Evolutionary conservation across 2,888 invertebrate species (phyloP).

Genomic region (Petrophora chlorosata): DNA sequence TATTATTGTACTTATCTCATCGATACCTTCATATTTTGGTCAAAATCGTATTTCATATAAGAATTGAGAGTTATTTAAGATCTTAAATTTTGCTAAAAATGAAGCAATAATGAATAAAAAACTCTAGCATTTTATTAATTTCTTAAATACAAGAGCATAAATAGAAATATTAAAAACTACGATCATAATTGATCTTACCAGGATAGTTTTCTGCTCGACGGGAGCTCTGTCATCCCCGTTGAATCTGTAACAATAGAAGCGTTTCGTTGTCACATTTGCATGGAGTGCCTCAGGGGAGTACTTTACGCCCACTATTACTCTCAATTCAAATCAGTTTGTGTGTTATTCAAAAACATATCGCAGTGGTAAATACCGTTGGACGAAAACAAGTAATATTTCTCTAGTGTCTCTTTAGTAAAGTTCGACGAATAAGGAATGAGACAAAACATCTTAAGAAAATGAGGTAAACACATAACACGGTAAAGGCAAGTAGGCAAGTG

Average conservation of each 20-base stretch:
- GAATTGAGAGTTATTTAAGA: no score
- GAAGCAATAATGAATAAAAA: no score
- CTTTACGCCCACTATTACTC: constrained; percentile 29
- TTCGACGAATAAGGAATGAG: constrained; percentile 7
- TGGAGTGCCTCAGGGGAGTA: constrained; percentile 29
- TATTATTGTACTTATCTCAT: no score
- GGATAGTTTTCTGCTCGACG: constrained; percentile 45
- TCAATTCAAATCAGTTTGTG: constrained; percentile 23
- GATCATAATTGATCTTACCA: constrained; percentile 62
- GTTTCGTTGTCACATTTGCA: constrained; percentile 20
- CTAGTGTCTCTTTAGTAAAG: constrained; percentile 7
- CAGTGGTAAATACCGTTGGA: constrained; percentile 8
- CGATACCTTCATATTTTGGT: no score
- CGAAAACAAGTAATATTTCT: constrained; percentile 18
- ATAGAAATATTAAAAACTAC: neutral
- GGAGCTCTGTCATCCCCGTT: constrained; percentile 62
- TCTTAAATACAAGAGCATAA: neutral
- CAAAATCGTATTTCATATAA: no score
- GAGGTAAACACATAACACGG: constrained; percentile 11
- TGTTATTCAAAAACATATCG: constrained; percentile 15
- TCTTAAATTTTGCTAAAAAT: no score
- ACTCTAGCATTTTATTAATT: neutral
- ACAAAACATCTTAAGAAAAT: constrained; percentile 16
- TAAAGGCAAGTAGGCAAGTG: constrained; percentile 5
- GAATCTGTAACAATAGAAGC: constrained; percentile 63